These are phyloP conservation scores for Timema podura DNA, from an alignment of 2,888 invertebrate genomes.

Conservation along the genomic window DNA sequence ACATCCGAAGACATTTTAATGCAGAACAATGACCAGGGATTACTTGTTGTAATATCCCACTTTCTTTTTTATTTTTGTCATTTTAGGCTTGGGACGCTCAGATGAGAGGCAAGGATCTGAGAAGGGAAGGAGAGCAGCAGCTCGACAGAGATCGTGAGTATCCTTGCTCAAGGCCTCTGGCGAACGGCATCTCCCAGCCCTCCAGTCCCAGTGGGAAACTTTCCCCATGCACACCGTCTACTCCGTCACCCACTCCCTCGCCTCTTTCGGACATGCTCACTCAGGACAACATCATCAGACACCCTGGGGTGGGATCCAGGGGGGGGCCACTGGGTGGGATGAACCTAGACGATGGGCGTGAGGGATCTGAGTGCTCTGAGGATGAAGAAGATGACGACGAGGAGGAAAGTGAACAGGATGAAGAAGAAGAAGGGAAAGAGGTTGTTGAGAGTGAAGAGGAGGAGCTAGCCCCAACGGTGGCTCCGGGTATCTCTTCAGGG, in stretches of 20 bases:
- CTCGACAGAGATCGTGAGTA: conserved; percentile 32
- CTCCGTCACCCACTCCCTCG: conserved; percentile 23
- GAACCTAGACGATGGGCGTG: conserved; percentile 14
- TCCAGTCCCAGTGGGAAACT: conserved; percentile 19
- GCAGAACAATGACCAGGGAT: too few species aligned
- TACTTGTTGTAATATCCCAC: too few species aligned
- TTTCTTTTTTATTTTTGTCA: too few species aligned
- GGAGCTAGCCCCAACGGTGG: conserved; percentile 3
- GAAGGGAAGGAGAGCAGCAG: conserved; percentile 28
- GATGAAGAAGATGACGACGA: conserved; percentile 20
- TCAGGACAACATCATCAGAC: conserved; percentile 10
- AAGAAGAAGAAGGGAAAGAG: conserved; percentile 24
- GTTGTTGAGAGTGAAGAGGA: conserved; percentile 7
- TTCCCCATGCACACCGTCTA: conserved; percentile 22
- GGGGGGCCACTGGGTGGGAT: conserved; percentile 16
- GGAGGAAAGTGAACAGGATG: conserved; percentile 22
- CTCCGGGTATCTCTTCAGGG: conserved; percentile 11
- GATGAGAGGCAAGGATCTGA: conserved; percentile 28
- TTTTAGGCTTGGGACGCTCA: conserved; percentile 32
- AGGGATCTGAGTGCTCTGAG: conserved; percentile 20
- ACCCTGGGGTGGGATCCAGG: not conserved
- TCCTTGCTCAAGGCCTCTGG: conserved; percentile 20
- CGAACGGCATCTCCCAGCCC: conserved; percentile 21
- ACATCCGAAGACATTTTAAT: too few species aligned
- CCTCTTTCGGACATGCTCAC: conserved; percentile 18